phyloP scores from a whole-genome alignment of 2,797 vertebrate species.

The Crocodylus rhombifer region DNA sequence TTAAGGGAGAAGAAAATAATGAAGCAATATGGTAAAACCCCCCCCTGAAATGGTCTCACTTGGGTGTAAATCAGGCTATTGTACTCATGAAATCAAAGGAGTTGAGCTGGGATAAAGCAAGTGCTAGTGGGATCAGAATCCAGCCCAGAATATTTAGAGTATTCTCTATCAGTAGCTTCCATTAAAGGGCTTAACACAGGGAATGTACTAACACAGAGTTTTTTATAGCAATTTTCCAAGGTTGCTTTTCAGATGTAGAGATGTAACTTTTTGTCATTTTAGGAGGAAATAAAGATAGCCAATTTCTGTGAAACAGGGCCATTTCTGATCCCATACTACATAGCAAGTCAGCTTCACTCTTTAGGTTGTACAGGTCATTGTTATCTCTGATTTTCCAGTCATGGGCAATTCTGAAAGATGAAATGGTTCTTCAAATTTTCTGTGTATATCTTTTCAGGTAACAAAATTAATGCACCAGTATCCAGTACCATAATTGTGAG shows the following conservation, averaged over 20 bases:
- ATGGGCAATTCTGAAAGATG: background rate
- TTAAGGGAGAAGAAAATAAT: background rate
- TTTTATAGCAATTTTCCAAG: slow-evolving; percentile 15
- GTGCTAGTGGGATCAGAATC: accelerated
- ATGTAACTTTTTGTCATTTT: slow-evolving; percentile 14
- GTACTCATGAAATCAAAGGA: background rate
- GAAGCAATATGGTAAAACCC: background rate
- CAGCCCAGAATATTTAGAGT: background rate
- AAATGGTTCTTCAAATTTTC: slow-evolving; percentile 8
- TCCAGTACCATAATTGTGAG: background rate
- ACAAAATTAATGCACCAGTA: background rate
- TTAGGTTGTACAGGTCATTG: background rate
- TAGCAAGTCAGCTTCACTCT: accelerated
- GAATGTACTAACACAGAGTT: background rate
- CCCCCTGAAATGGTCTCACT: background rate
- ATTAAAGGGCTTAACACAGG: background rate
- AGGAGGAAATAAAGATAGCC: background rate
- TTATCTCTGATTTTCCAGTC: background rate
- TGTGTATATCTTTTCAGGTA: background rate
- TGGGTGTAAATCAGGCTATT: background rate
- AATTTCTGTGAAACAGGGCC: slow-evolving; percentile 8
- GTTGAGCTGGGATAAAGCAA: background rate
- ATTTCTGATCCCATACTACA: background rate
- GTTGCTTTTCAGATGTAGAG: background rate
- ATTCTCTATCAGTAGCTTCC: background rate